These are phyloP conservation scores for Myrmophylax atrothorax DNA, from an alignment of 2,113 vertebrate genomes.

Conservation along the genomic window DNA sequence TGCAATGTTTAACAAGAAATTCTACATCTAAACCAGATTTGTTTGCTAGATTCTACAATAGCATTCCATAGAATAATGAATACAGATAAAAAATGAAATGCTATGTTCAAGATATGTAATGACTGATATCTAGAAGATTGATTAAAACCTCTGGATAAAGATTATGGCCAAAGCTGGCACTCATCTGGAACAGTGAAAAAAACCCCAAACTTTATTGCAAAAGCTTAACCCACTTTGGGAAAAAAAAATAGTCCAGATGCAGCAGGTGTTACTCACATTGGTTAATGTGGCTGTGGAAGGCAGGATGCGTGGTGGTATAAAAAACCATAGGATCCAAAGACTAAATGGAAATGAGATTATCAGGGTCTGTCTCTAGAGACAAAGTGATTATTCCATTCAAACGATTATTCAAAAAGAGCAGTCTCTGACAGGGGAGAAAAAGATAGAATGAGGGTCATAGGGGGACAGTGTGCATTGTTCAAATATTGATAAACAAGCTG, in stretches of 20 bases:
- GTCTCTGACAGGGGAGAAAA: not conserved
- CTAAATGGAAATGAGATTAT: constrained; percentile 40
- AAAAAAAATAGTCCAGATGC: not conserved
- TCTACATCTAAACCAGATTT: not conserved
- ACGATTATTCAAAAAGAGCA: not conserved
- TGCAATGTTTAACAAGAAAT: not conserved
- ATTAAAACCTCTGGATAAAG: not conserved
- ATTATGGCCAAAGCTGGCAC: not conserved
- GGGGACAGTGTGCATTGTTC: not conserved
- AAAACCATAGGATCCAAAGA: not conserved
- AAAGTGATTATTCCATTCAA: constrained; percentile 11
- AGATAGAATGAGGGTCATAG: not conserved
- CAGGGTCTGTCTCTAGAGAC: not conserved
- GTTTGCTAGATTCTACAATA: not conserved
- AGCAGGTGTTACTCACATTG: not conserved
- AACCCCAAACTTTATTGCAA: not conserved
- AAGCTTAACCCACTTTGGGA: not conserved
- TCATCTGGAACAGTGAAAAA: not conserved
- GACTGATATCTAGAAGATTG: not conserved
- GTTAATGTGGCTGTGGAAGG: not conserved
- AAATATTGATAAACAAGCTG: constrained; percentile 1
- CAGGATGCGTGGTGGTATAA: not conserved
- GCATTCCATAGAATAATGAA: not conserved
- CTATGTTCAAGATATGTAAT: not conserved
- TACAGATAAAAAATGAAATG: not conserved